Evolutionary conservation across 2,113 vertebrate genomes (phyloP), one percentile per base, ranked within the genome.

Genomic region (Pygoscelis adeliae): DNA sequence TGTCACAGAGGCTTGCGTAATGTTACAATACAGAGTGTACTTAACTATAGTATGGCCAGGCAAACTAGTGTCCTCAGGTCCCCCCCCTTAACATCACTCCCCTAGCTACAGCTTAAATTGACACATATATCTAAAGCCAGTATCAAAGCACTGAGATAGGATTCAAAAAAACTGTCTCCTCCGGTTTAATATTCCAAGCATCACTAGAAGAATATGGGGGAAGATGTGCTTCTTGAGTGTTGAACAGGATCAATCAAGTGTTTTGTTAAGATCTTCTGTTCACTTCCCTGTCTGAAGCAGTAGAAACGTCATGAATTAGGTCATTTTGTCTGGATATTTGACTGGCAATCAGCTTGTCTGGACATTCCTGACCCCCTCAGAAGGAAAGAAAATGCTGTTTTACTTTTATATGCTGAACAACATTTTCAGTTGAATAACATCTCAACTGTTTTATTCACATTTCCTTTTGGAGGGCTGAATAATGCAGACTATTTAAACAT

Each of bases 21-120:
- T 2, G 0, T 12, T 7, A 9, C 13, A 23, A 14, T 11, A 27
- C 27, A 8, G 34, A 0, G 4, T 5, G 27, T 18, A 12, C 20
- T 22, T 12, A 58, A 65, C 15, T 5, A 6, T 1, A 87, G 59
- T 3, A 12, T 1, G 1, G 67, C 25, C 72, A 40, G 49, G 53
- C 49, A 53, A 52, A 56, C 19, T 4, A 4, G 49, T 3, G 38
- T 16, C 59, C 13, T 29, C n/a, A 3, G 46, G 36, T 56, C 6
- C 9, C 47, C 26, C 4, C 15, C 1, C 3, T 34, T 2, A 58
- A 26, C n/a, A 38, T 14, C 46, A 26, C 34, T 27, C 47, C 49
- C 20, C 56, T 12, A 47, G 14, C 14, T 66, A 36, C 44, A 76
- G 56, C 30, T 62, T 44, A 5, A 63, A 46, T 2, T 36, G 36